Percentiles rank a stretch among this genome's conserved stretches.
phyloP scores from a whole-genome alignment of 2,113 vertebrate species.

The Sprattus sprattus region DNA sequence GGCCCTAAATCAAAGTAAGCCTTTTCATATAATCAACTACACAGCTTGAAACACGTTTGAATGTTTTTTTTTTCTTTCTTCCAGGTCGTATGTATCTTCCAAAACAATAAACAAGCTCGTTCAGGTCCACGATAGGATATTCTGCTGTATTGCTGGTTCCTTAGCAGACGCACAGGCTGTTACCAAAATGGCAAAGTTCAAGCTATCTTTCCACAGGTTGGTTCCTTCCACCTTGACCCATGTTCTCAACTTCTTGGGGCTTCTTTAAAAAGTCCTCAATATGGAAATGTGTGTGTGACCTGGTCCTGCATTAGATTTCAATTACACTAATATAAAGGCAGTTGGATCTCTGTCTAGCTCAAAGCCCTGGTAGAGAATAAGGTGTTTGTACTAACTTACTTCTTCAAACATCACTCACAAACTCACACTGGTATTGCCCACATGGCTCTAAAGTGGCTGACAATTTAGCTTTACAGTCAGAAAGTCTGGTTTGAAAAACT shows the following conservation, averaged over 20 bases:
- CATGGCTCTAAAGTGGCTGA: no score
- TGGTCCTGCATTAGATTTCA: not conserved
- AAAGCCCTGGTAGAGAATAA: no score
- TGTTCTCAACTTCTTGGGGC: not conserved
- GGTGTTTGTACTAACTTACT: no score
- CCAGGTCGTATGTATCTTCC: constrained; percentile 61
- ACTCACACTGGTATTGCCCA: no score
- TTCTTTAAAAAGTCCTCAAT: not conserved
- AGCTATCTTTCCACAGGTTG: constrained; percentile 71
- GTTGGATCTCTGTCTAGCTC: no score
- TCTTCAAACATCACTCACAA: no score
- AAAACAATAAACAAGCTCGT: constrained; percentile 75
- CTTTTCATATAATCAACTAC: not conserved
- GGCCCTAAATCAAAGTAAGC: not conserved
- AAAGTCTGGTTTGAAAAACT: not conserved
- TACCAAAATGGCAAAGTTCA: constrained; percentile 65
- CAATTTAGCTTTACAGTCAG: no score
- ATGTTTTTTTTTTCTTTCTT: not conserved
- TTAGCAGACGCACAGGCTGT: constrained; percentile 70
- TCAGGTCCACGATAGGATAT: constrained; percentile 71
- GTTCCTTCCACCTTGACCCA: not conserved
- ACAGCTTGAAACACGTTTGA: not conserved
- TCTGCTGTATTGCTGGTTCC: constrained; percentile 72
- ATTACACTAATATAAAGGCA: no score
- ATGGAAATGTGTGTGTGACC: not conserved